These are phyloP conservation scores for Nomada ruficornis DNA, from an alignment of 2,888 invertebrate genomes.

Conservation along the genomic window DNA sequence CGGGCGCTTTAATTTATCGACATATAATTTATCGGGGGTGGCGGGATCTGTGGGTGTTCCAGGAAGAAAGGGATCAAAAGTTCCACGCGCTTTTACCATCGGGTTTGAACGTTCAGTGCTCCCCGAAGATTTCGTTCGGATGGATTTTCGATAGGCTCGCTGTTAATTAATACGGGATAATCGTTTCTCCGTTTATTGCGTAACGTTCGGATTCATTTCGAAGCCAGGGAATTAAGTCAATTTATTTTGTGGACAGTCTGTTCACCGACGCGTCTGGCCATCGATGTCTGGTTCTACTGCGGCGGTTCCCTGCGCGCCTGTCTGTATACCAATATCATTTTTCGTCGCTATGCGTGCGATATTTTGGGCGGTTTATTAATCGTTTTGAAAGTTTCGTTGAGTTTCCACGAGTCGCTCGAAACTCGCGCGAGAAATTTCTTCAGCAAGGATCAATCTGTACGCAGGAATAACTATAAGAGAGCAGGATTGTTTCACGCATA, in stretches of 20 bases:
- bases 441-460: conserved; percentile 51
- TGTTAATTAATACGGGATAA: neutral
- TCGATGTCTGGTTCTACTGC: neutral
- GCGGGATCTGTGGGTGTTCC: conserved; percentile 23
- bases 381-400: no score
- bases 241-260: neutral
- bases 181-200: neutral
- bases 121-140: neutral
- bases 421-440: conserved; percentile 8
- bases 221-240: no score
- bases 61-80: conserved; percentile 18
- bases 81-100: conserved; percentile 43
- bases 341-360: no score
- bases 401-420: neutral
- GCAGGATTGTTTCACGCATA: conserved; percentile 68
- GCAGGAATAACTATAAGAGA: conserved; percentile 71
- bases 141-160: conserved; percentile 19
- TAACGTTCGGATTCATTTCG: neutral
- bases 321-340: no score
- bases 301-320: no score
- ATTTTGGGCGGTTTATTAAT: no score
- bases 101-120: conserved; percentile 9
- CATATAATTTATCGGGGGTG: conserved; percentile 55
- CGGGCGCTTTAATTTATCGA: conserved; percentile 52
- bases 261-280: neutral